Conservation (phyloP, 2,888 invertebrate species). For the Ormyrus nitidulus region DNA sequence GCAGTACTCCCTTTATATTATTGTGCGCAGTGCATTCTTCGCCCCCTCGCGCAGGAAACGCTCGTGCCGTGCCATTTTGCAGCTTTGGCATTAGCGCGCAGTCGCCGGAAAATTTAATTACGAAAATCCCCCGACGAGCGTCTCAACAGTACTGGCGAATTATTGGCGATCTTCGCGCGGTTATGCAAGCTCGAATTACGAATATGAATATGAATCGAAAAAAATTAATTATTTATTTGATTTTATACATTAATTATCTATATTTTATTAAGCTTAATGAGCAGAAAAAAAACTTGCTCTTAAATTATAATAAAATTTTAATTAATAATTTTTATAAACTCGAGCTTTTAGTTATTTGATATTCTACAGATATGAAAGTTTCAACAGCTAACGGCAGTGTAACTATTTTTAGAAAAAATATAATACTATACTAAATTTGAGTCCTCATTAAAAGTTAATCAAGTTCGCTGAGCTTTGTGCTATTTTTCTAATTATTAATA, state of each 20-base stretch:
- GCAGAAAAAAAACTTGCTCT: background rate
- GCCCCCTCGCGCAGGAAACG: background rate
- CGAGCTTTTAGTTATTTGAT: too few relatives aligned
- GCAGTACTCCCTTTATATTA: constrained; percentile 12
- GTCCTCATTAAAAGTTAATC: too few relatives aligned
- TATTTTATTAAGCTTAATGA: too few relatives aligned
- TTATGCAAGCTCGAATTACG: constrained; percentile 6
- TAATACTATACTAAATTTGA: too few relatives aligned
- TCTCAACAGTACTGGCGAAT: background rate
- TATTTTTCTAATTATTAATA: constrained; percentile 28
- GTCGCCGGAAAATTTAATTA: constrained; percentile 40
- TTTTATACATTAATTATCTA: too few relatives aligned
- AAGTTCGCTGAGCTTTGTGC: background rate
- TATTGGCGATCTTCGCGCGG: constrained; percentile 30
- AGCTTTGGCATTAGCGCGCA: constrained; percentile 10
- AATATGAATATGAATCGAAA: constrained; percentile 7
- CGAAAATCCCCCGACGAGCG: constrained; percentile 20
- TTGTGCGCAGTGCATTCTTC: constrained; percentile 17
- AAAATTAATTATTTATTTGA: too few relatives aligned
- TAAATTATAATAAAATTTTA: too few relatives aligned
- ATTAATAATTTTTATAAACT: too few relatives aligned
- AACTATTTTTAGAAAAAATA: too few relatives aligned
- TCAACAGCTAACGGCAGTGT: too few relatives aligned
- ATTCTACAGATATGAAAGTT: too few relatives aligned
- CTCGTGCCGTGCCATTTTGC: background rate